A percentile compares a stretch with the other conserved stretches of the same genome.
These are phyloP conservation scores for Ganaspis sp. DNA, from an alignment of 1,140 invertebrate species.

Conservation along the genomic window DNA sequence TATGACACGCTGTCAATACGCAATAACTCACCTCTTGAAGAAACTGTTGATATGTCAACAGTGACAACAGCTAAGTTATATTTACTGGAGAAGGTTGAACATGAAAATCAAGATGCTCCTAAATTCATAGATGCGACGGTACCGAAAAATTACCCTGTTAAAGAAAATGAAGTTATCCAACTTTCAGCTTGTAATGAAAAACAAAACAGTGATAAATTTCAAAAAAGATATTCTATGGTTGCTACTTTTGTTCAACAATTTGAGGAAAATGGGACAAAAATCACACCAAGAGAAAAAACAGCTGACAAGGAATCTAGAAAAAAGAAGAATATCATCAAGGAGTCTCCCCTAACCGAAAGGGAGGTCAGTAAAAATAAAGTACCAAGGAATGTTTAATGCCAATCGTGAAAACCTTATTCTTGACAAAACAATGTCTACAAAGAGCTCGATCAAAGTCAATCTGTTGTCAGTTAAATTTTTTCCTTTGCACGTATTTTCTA, in stretches of 20 bases:
- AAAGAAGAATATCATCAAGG: conserved; percentile 55
- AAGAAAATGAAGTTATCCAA: not conserved
- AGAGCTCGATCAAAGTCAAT: conserved; percentile 62
- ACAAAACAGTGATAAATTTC: conserved; percentile 50
- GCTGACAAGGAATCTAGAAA: conserved; percentile 52
- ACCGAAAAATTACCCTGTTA: not conserved
- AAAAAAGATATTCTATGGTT: conserved; percentile 71
- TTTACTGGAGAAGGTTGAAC: conserved; percentile 37
- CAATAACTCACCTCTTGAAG: conserved; percentile 16
- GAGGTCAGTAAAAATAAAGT: conserved; percentile 71
- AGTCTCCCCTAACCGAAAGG: conserved; percentile 71
- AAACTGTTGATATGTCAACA: conserved; percentile 13
- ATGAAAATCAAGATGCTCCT: conserved; percentile 8
- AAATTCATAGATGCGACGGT: conserved; percentile 27
- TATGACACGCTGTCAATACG: conserved; percentile 18
- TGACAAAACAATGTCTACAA: conserved; percentile 73
- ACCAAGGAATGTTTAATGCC: conserved; percentile 45
- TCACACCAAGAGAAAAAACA: conserved; percentile 51
- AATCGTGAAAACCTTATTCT: conserved; percentile 51
- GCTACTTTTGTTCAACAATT: conserved; percentile 72
- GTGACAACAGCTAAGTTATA: conserved; percentile 42
- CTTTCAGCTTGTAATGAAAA: not conserved
- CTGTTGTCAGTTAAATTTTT: conserved; percentile 39
- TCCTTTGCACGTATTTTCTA: conserved; percentile 24
- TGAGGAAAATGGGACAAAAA: conserved; percentile 58